Conservation (phyloP, 2,113 vertebrate species). For the Aegypius monachus region DNA sequence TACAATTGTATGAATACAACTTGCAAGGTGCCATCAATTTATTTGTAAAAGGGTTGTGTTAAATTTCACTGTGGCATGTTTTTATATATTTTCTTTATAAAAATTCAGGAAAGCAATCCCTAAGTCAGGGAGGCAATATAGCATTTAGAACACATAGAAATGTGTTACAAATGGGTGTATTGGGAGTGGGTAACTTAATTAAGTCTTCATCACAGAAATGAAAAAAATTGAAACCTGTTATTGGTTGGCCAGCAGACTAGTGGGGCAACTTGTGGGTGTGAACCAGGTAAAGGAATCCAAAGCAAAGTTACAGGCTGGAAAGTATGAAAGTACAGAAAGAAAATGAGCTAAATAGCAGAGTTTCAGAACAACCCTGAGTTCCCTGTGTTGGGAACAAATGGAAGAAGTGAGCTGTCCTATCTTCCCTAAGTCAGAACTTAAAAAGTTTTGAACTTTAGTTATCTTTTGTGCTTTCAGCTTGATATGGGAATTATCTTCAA, state of each 20-base stretch:
- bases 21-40: background rate
- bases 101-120: background rate
- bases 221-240: background rate
- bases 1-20: background rate
- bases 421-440: background rate
- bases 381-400: background rate
- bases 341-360: background rate
- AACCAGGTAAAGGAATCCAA: background rate
- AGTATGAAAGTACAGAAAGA: background rate
- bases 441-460: background rate
- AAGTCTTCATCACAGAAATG: background rate
- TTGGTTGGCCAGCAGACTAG: background rate
- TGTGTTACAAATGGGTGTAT: background rate
- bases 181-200: background rate
- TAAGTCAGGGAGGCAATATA: background rate
- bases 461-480: background rate
- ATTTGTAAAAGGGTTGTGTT: background rate
- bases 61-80: background rate
- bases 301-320: background rate
- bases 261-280: background rate
- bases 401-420: background rate
- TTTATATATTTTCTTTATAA: background rate
- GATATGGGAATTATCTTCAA: conserved; percentile 41
- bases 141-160: background rate
- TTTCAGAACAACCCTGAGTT: background rate